Percentiles rank a stretch among this genome's conserved stretches.
Evolutionary conservation across 2,888 invertebrate species (phyloP).

Genomic region (Plagodis pulveraria): DNA sequence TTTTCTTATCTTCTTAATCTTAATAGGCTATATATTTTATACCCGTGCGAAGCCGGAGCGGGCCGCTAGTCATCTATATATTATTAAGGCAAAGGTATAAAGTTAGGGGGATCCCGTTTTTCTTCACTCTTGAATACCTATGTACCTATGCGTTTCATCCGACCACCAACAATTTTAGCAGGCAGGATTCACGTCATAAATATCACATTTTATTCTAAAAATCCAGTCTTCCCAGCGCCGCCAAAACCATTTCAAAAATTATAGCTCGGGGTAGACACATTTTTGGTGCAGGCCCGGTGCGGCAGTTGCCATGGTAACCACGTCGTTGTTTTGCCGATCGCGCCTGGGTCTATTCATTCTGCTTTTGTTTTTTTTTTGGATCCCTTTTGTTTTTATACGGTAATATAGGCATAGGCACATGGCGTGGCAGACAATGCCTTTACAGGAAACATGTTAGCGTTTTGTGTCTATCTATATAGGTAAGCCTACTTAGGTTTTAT

Average conservation of each 20-base stretch:
- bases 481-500: too few relatives aligned
- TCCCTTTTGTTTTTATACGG: constrained; percentile 58
- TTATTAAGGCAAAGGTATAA: too few relatives aligned
- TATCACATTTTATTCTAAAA: constrained; percentile 7
- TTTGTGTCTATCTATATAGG: neutral
- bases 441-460: constrained; percentile 47
- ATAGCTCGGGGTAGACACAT: constrained; percentile 44
- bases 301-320: constrained; percentile 72
- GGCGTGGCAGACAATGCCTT: constrained; percentile 56
- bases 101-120: too few relatives aligned
- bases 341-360: constrained; percentile 63
- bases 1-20: too few relatives aligned
- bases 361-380: constrained; percentile 44
- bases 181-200: neutral
- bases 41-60: too few relatives aligned
- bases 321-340: constrained; percentile 80
- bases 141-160: neutral
- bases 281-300: constrained; percentile 65
- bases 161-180: neutral
- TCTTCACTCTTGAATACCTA: neutral
- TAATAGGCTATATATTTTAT: too few relatives aligned
- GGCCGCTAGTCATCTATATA: too few relatives aligned
- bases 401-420: constrained; percentile 59
- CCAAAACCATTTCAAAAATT: constrained; percentile 34
- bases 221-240: constrained; percentile 12